Evolutionary conservation across 2,113 vertebrate genomes (phyloP), one percentile per base, ranked within the genome.

Genomic region (Gallinago undulata): DNA sequence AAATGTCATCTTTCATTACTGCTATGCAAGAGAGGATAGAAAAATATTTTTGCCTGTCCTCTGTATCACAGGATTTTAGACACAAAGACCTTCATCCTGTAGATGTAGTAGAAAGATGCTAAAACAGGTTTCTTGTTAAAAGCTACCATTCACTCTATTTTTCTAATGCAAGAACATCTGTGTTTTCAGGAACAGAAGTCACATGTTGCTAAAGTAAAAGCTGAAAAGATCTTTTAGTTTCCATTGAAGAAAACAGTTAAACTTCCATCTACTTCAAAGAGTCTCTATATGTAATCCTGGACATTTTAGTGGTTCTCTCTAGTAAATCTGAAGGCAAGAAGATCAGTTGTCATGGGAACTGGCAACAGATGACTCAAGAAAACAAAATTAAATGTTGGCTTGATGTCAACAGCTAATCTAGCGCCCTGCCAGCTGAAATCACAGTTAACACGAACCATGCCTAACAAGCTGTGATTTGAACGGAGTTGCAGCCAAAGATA

Each of bases 381-480:
- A 96, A 96, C 95, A 87, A 93, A 97, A 96, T 96, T 95, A 96
- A 95, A 97, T 95, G 96, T 96, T 97, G 96, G 96, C 96, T 95
- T 87, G 86, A 87, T 97, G 53, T 97, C 95, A 97, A 87, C 87
- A 95, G 77, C 94, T 96, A 95, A 97, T 97, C 94, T 89, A 96
- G 91, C 96, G 95, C 89, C 93, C 86, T 96, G 96, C 96, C 96
- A 97, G 89, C 93, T 94, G 89, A 94, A 96, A 96, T 97, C 96
- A 96, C 93, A 95, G 91, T 79, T 94, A 96, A 91, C 91, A 78
- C 2, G 56, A 91, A 81, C 96, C 86, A 92, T 96, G 93, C 93
- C 93, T 91, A 96, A 91, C 96, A 97, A 97, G 94, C 96, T 96
- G 93, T 92, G 96, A 95, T 96, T 94, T 93, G 87, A 95, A 94